These are phyloP conservation scores for Pyrrhosoma nymphula DNA, from an alignment of 2,888 invertebrate species.

Conservation along the genomic window DNA sequence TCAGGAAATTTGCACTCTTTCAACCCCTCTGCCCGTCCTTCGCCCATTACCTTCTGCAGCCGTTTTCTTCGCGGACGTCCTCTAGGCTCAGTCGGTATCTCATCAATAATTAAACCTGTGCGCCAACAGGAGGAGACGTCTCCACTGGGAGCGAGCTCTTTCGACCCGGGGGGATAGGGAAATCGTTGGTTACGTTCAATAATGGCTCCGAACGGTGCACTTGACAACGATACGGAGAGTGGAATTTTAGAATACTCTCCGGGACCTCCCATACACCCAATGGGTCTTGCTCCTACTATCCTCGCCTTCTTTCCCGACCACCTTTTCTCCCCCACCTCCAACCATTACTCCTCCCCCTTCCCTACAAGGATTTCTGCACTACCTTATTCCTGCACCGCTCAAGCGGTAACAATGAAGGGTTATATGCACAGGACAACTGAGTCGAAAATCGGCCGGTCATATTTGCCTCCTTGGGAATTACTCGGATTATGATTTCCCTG, in stretches of 20 bases:
- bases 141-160: not conserved
- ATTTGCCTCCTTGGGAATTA: not conserved
- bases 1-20: not conserved
- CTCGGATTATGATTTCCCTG: not conserved
- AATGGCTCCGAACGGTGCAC: conserved; percentile 39
- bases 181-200: conserved; percentile 42
- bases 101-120: conserved; percentile 61
- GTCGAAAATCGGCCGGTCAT: not conserved
- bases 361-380: not conserved
- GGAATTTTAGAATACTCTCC: not conserved
- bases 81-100: not conserved
- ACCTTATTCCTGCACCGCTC: not conserved
- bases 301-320: too few relatives aligned
- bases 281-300: too few relatives aligned
- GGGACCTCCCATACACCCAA: not conserved
- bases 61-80: not conserved
- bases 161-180: not conserved
- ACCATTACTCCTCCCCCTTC: not conserved
- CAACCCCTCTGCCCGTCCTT: not conserved
- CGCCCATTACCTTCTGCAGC: not conserved
- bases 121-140: not conserved
- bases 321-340: too few relatives aligned
- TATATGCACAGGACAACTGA: not conserved
- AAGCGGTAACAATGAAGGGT: not conserved
- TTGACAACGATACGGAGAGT: not conserved